Evolutionary conservation across 2,888 invertebrate species (phyloP).

Genomic region (Oscheius sp.): DNA sequence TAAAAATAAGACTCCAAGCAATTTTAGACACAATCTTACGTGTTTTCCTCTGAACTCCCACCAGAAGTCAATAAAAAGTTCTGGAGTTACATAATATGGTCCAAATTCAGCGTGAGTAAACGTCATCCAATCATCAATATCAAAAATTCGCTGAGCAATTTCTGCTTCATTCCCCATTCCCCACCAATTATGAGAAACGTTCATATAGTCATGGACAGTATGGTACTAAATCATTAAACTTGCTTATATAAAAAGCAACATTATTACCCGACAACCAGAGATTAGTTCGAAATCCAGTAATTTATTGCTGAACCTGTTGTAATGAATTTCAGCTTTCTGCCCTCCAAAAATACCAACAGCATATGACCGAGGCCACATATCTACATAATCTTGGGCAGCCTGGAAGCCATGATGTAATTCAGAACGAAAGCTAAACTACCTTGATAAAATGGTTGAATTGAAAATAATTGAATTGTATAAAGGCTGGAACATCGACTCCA

Average conservation of each 20-base stretch:
- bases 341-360: constrained; percentile 91
- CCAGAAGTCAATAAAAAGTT: constrained; percentile 70
- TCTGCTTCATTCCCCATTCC: constrained; percentile 79
- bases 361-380: constrained; percentile 78
- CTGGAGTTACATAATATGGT: constrained; percentile 84
- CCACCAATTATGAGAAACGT: constrained; percentile 96
- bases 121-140: constrained; percentile 93
- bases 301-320: constrained; percentile 86
- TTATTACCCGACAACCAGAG: constrained; percentile 75
- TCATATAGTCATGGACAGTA: constrained; percentile 76
- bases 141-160: constrained; percentile 78
- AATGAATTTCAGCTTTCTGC: constrained; percentile 81
- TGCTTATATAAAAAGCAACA: not conserved
- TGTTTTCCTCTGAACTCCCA: constrained; percentile 46
- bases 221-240: constrained; percentile 42
- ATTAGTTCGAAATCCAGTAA: constrained; percentile 84
- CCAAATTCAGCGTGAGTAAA: constrained; percentile 89
- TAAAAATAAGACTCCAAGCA: constrained; percentile 26
- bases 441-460: constrained; percentile 57
- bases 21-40: not conserved
- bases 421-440: constrained; percentile 8
- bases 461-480: constrained; percentile 68
- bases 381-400: constrained; percentile 60
- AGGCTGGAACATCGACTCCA: constrained; percentile 46
- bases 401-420: constrained; percentile 10